phyloP scores from a whole-genome alignment of 2,113 vertebrate genomes.

The Aspidoscelis tigris region DNA sequence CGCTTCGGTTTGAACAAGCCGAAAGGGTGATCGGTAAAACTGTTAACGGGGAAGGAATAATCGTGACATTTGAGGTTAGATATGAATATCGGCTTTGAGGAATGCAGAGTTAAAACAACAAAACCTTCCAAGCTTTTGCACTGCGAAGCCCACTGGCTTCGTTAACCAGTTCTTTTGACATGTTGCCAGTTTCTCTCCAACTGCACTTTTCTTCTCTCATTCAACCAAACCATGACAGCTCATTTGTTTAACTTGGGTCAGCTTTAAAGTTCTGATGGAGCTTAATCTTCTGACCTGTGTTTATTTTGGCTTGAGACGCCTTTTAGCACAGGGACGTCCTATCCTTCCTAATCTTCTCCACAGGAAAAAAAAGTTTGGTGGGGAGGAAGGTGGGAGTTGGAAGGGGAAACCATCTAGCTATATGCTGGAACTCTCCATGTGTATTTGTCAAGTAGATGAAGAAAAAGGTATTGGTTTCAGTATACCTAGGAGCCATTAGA shows the following conservation, averaged over 20 bases:
- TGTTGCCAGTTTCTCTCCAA: constrained; percentile 63
- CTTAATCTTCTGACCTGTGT: constrained; percentile 77
- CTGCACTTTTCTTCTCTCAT: constrained; percentile 45
- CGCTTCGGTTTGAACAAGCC: constrained; percentile 22
- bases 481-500: constrained; percentile 53
- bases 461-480: constrained; percentile 46
- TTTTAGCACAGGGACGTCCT: constrained; percentile 74
- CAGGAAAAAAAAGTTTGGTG: constrained; percentile 60
- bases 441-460: constrained; percentile 47
- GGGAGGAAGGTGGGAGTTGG: constrained; percentile 36
- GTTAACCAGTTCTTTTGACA: constrained; percentile 59
- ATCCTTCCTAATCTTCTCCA: constrained; percentile 73
- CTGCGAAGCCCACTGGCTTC: constrained; percentile 70
- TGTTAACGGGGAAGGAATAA: constrained; percentile 23
- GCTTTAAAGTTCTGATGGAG: constrained; percentile 76
- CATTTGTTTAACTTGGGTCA: constrained; percentile 74
- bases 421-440: constrained; percentile 26
- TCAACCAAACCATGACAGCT: constrained; percentile 68
- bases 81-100: constrained; percentile 58
- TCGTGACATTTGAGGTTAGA: constrained; percentile 58
- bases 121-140: constrained; percentile 63
- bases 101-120: constrained; percentile 65
- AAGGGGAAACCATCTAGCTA: constrained; percentile 62
- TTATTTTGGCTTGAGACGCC: constrained; percentile 71
- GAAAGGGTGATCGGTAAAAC: neutral